phyloP scores from a whole-genome alignment of 1,140 invertebrate genomes.

The Bombus affinis region DNA sequence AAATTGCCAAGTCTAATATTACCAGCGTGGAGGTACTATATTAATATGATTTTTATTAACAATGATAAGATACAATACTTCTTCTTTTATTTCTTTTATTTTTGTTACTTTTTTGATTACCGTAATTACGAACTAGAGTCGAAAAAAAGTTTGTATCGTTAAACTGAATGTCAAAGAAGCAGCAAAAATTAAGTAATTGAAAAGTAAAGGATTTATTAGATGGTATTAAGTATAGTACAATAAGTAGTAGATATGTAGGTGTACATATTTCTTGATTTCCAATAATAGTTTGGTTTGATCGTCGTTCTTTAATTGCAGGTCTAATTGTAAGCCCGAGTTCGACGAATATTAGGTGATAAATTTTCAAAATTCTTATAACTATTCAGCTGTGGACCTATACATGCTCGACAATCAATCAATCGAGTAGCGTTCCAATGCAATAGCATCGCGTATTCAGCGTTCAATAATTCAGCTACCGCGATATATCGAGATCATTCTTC shows the following conservation, averaged over 20 bases:
- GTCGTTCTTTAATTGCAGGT: not conserved
- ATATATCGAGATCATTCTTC: slow-evolving; percentile 45
- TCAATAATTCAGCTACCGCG: slow-evolving; percentile 35
- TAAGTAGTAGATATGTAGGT: too few species aligned
- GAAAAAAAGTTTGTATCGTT: not conserved
- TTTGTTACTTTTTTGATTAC: not conserved
- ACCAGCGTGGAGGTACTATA: too few species aligned
- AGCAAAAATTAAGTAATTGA: not conserved
- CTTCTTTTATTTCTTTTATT: too few species aligned
- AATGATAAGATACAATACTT: not conserved
- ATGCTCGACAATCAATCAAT: slow-evolving; percentile 30
- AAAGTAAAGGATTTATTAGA: too few species aligned
- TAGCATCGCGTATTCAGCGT: slow-evolving; percentile 19
- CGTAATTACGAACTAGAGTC: not conserved
- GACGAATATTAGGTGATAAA: not conserved
- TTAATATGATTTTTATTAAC: not conserved
- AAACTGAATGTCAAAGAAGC: not conserved
- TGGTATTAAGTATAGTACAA: not conserved
- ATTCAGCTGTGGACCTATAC: not conserved
- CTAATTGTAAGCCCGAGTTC: not conserved
- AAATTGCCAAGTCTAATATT: too few species aligned
- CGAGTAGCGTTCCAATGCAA: slow-evolving; percentile 7
- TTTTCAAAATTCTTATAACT: not conserved
- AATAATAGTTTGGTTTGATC: not conserved
- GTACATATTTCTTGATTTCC: not conserved